These are phyloP conservation scores for Epistrophella euchroma DNA, from an alignment of 2,888 invertebrate genomes.

Conservation along the genomic window DNA sequence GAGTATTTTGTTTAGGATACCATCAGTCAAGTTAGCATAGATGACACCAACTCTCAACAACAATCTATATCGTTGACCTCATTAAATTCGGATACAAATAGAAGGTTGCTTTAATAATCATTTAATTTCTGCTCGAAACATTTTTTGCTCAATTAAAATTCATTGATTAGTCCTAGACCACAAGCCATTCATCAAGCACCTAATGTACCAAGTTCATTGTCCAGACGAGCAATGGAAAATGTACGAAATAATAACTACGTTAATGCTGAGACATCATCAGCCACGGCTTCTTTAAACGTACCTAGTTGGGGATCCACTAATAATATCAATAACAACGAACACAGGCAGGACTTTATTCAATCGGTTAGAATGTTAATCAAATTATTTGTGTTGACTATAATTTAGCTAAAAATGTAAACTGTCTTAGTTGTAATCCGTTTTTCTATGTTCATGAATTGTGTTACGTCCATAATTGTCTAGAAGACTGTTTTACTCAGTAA, in stretches of 20 bases:
- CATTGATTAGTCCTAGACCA: constrained; percentile 42
- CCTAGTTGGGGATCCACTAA: constrained; percentile 45
- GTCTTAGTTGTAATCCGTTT: constrained; percentile 49
- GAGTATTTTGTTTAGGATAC: constrained; percentile 77
- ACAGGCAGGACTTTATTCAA: constrained; percentile 40
- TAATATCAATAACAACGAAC: constrained; percentile 38
- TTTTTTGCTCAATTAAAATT: constrained; percentile 32
- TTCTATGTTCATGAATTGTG: constrained; percentile 36
- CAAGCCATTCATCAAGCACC: constrained; percentile 62
- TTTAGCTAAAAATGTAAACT: constrained; percentile 37
- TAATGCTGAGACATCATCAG: constrained; percentile 57
- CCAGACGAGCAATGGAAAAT: constrained; percentile 77
- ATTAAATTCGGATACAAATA: constrained; percentile 68
- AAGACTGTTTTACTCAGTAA: not conserved
- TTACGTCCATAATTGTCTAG: constrained; percentile 12
- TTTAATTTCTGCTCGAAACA: constrained; percentile 17
- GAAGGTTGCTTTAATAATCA: constrained; percentile 51
- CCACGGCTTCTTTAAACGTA: constrained; percentile 18
- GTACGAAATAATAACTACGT: constrained; percentile 72
- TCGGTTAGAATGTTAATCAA: constrained; percentile 51
- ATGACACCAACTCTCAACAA: constrained; percentile 79
- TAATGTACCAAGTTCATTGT: constrained; percentile 72
- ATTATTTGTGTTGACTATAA: constrained; percentile 36
- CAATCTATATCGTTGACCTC: constrained; percentile 77
- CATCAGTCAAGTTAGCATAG: constrained; percentile 78